A percentile compares a stretch with the other conserved stretches of the same genome.
These are phyloP conservation scores for Sesamia nonagrioides DNA, from an alignment of 1,140 invertebrate species.

Conservation along the genomic window DNA sequence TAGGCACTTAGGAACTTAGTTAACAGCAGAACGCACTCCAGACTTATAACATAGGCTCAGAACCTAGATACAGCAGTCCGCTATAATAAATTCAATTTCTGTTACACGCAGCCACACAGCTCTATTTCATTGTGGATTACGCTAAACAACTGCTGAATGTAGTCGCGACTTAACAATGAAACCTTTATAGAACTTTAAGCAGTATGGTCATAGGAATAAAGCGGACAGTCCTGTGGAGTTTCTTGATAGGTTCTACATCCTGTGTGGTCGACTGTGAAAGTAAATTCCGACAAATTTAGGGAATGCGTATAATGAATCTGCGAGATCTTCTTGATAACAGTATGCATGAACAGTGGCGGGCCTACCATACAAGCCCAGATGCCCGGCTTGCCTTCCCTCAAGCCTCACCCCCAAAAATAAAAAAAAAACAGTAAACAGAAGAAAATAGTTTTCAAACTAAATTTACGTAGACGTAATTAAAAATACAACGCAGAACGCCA, in stretches of 20 bases:
- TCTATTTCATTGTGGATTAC: constrained; percentile 49
- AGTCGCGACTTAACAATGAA: constrained; percentile 31
- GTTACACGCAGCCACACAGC: constrained; percentile 45
- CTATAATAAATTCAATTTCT: constrained; percentile 60
- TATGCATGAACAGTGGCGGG: too few species aligned
- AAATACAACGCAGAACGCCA: too few species aligned
- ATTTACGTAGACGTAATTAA: too few species aligned
- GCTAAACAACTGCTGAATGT: constrained; percentile 46
- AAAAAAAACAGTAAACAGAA: too few species aligned
- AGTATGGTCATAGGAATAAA: background rate
- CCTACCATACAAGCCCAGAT: too few species aligned
- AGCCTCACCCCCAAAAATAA: too few species aligned
- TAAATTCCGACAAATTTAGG: constrained; percentile 48
- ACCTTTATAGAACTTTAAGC: background rate
- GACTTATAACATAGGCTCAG: constrained; percentile 50
- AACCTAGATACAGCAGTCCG: constrained; percentile 46
- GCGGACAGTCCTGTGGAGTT: background rate
- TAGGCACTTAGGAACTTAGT: background rate
- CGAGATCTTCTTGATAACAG: constrained; percentile 42
- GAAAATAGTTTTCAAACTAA: too few species aligned
- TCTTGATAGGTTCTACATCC: constrained; percentile 21
- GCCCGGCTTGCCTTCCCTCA: too few species aligned
- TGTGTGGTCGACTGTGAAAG: constrained; percentile 43
- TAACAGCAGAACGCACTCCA: constrained; percentile 44
- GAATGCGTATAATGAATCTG: constrained; percentile 45